Base-by-base conservation (phyloP, 2,113 vertebrate genomes). In the Gila orcuttii region DNA sequence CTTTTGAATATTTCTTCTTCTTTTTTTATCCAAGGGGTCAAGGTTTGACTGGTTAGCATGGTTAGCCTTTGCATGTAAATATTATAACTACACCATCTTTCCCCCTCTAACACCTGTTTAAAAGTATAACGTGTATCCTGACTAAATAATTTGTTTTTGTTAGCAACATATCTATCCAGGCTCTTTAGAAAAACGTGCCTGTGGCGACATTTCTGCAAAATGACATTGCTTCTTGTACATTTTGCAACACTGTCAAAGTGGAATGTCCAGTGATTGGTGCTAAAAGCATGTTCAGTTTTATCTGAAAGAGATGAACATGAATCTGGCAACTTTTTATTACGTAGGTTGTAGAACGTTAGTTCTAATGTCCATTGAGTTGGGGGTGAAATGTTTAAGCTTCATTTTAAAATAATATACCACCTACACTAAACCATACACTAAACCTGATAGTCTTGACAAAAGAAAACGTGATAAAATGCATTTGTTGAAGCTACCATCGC, bases 1-100 rank as follows among this genome's bases (percentile, higher is more conserved):
- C 21, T 86, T 93, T 91, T 92, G 89, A 90, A 89, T 92, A 92
- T 90, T 85, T 89, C 33, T 52, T 36, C 8, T 17, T 21, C 0
- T 47, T 91, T 17, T n/a, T 0, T 39, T 91, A 91, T 55, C 9
- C 3, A 55, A 77, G 75, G 8, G 55, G 57, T 60, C 52, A 59
- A 39, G 10, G 19, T 62, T 31, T 77, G 28, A 55, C 47, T 31
- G 17, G 47, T 77, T 33, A 25, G 45, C 45, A 55, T 55, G 62
- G 12, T 76, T 76, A 52, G 47, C 47, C 47, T 75, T 13, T 25
- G n/a, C 45, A 75, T 23, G 36, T 9, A 73, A 23, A 33, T 68
- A 33, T 6, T 7, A 66, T 15, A 64, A 13, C 25, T 28, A 28
- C 25, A 6, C 62, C 28, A 68, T 68, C 0, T 9, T 33, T 4